phyloP scores from a whole-genome alignment of 2,797 vertebrate species.

The Falco concolor region DNA sequence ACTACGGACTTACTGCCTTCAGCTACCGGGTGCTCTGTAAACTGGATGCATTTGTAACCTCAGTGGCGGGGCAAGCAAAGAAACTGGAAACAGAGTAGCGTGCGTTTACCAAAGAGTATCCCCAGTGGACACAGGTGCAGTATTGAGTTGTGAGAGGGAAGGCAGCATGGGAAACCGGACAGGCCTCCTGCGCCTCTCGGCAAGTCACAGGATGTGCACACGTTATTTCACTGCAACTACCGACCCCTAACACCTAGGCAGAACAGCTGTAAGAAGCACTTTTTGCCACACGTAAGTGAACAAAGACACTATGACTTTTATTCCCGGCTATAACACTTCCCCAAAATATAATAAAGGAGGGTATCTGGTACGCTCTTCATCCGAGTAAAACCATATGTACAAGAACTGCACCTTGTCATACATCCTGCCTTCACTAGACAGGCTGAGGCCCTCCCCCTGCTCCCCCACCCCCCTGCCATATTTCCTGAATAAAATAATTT shows the following conservation, averaged over 20 bases:
- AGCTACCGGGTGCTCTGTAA: neutral
- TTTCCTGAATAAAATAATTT: neutral
- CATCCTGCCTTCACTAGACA: neutral
- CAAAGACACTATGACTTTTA: neutral
- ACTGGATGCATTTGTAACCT: neutral
- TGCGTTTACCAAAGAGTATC: neutral
- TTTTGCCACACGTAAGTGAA: rapidly evolving
- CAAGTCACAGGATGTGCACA: neutral
- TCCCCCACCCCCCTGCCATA: neutral
- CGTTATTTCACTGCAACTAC: neutral
- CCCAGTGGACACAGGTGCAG: neutral
- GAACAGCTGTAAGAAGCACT: neutral
- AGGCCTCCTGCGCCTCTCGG: rapidly evolving
- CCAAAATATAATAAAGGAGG: neutral
- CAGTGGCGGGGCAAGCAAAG: neutral
- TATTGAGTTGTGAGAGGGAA: neutral
- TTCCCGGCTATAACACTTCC: neutral
- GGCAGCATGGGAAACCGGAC: neutral
- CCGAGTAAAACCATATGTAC: rapidly evolving
- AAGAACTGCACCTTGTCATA: neutral
- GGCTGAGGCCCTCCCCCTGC: neutral
- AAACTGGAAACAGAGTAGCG: neutral
- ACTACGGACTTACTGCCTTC: neutral
- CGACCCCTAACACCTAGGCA: neutral
- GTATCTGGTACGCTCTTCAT: neutral